phyloP scores from a whole-genome alignment of 2,888 invertebrate species.

The Polyploca ridens region DNA sequence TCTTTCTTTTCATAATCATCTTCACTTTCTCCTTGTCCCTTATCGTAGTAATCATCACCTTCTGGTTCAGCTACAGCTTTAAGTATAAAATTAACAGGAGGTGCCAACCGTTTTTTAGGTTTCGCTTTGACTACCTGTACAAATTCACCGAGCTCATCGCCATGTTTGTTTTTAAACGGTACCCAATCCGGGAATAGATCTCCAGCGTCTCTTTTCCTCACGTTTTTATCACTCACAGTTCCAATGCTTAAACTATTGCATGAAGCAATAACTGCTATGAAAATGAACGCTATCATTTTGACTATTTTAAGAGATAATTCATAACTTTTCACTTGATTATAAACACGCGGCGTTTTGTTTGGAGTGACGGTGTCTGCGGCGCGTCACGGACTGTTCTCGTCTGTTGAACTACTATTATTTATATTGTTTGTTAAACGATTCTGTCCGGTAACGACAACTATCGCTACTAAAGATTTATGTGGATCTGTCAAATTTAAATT shows the following conservation, averaged over 20 bases:
- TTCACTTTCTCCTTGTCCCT: constrained; percentile 64
- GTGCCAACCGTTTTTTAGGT: constrained; percentile 71
- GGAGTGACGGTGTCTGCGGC: constrained; percentile 53
- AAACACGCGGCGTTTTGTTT: constrained; percentile 26
- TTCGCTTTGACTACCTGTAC: constrained; percentile 60
- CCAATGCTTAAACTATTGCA: constrained; percentile 58
- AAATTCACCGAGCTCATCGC: constrained; percentile 70
- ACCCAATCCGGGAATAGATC: constrained; percentile 78
- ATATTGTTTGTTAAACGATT: constrained; percentile 80
- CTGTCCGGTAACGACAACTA: constrained; percentile 54
- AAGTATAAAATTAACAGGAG: constrained; percentile 65
- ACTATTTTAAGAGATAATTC: constrained; percentile 37
- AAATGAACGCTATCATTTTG: constrained; percentile 33
- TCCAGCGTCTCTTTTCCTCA: constrained; percentile 59
- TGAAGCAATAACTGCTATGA: constrained; percentile 38
- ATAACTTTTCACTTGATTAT: constrained; percentile 27
- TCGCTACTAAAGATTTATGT: constrained; percentile 48
- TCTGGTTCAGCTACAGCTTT: constrained; percentile 65
- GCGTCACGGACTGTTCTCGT: constrained; percentile 67
- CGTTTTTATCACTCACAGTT: constrained; percentile 60
- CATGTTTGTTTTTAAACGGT: constrained; percentile 76
- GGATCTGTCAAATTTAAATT: constrained; percentile 42
- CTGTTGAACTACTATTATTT: constrained; percentile 75
- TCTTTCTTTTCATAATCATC: constrained; percentile 75
- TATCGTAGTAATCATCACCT: constrained; percentile 65